Conservation (phyloP, 2,113 vertebrate genomes). For the Sisor rabdophorus region DNA sequence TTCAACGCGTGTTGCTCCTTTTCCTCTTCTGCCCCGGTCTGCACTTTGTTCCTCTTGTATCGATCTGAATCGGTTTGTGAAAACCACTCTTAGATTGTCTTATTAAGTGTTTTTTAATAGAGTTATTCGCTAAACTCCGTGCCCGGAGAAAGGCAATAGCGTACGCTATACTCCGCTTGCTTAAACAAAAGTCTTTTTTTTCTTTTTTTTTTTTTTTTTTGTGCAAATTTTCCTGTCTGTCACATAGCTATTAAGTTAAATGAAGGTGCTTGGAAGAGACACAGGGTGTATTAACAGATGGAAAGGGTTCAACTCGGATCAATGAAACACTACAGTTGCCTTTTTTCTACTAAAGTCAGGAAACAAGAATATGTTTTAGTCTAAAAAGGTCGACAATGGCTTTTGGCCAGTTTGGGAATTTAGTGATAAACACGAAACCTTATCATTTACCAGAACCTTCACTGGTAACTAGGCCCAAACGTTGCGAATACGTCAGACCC, state of each 20-base stretch:
- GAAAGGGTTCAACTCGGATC: not conserved
- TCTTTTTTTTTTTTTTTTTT: not conserved
- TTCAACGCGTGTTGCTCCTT: constrained; percentile 38
- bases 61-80: constrained; percentile 50
- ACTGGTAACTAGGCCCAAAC: too few relatives aligned
- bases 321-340: constrained; percentile 11
- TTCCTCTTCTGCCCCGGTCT: constrained; percentile 33
- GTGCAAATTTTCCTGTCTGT: constrained; percentile 7
- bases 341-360: too few relatives aligned
- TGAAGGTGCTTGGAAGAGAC: constrained; percentile 23
- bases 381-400: not conserved
- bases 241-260: constrained; percentile 33
- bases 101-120: constrained; percentile 58
- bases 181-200: constrained; percentile 20
- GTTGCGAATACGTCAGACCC: too few relatives aligned
- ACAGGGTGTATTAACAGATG: not conserved
- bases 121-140: constrained; percentile 49
- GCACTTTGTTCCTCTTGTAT: constrained; percentile 44
- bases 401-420: not conserved
- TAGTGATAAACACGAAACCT: not conserved
- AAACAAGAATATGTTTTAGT: constrained; percentile 1
- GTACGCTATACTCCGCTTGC: not conserved
- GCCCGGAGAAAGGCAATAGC: constrained; percentile 41
- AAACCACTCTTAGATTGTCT: constrained; percentile 50
- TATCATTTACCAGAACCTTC: not conserved